phyloP scores from a whole-genome alignment of 2,888 invertebrate species.

The Brenthis ino region DNA sequence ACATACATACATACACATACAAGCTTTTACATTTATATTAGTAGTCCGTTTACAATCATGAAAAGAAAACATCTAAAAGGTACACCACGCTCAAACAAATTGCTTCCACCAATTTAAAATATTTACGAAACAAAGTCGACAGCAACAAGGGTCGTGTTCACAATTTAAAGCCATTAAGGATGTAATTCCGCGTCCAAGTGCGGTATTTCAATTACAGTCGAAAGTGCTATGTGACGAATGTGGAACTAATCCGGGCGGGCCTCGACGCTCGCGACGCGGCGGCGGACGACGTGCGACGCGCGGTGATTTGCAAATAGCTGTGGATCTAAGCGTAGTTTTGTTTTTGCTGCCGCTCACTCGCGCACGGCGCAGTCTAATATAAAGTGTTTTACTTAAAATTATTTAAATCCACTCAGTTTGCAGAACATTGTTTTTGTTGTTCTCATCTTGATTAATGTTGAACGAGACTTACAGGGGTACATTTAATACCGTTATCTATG shows the following conservation, averaged over 20 bases:
- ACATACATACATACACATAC: too few species aligned
- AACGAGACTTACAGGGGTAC: too few species aligned
- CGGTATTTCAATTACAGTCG: slow-evolving; percentile 38
- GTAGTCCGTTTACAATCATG: not conserved
- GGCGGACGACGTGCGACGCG: slow-evolving; percentile 14
- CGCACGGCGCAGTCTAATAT: not conserved
- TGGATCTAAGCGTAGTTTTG: slow-evolving; percentile 15
- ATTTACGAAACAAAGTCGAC: slow-evolving; percentile 26
- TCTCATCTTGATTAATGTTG: too few species aligned
- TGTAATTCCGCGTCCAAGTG: slow-evolving; percentile 22
- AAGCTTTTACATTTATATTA: too few species aligned
- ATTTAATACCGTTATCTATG: too few species aligned
- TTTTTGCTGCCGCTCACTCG: slow-evolving; percentile 1
- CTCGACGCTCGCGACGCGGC: slow-evolving; percentile 9
- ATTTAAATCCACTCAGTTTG: slow-evolving; percentile 4
- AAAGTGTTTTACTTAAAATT: slow-evolving; percentile 1
- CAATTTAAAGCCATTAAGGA: slow-evolving; percentile 29
- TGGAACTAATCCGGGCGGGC: slow-evolving; percentile 30
- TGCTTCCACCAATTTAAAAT: slow-evolving; percentile 21
- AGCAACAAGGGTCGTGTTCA: slow-evolving; percentile 25
- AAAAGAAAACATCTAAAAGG: not conserved
- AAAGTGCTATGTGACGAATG: slow-evolving; percentile 36
- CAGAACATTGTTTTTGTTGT: slow-evolving; percentile 7
- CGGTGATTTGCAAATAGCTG: slow-evolving; percentile 18
- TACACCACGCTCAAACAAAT: slow-evolving; percentile 3